Conservation (phyloP, 2,797 vertebrate genomes). For the Leptodactylus fallax region DNA sequence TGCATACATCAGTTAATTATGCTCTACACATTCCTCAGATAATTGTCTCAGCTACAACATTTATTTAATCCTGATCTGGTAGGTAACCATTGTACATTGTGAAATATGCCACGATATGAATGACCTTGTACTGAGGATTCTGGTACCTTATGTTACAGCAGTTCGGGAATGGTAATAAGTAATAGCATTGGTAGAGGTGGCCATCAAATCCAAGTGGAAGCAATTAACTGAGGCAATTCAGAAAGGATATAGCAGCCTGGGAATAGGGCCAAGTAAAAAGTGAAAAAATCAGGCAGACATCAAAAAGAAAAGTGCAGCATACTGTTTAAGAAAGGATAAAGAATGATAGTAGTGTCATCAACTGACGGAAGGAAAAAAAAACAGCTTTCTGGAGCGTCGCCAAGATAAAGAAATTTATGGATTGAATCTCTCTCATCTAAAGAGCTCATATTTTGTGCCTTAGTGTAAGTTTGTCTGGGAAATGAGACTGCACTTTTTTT, state of each 20-base stretch:
- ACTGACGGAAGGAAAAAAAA: constrained; percentile 60
- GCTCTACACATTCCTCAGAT: not conserved
- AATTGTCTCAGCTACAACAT: not conserved
- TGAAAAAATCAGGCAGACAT: constrained; percentile 63
- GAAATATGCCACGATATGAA: constrained; percentile 60
- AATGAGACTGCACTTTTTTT: constrained; percentile 26
- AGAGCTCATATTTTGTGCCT: constrained; percentile 57
- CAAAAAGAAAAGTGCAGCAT: constrained; percentile 64
- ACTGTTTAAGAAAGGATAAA: constrained; percentile 63
- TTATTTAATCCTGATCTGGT: not conserved
- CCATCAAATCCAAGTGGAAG: constrained; percentile 72
- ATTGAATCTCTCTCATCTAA: constrained; percentile 41
- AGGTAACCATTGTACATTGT: constrained; percentile 15
- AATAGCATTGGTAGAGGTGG: constrained; percentile 68
- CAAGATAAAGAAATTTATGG: constrained; percentile 52
- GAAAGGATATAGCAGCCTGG: constrained; percentile 69
- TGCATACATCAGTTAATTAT: not conserved
- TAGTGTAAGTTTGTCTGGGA: constrained; percentile 32
- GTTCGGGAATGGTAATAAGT: constrained; percentile 72
- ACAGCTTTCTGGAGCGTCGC: constrained; percentile 59
- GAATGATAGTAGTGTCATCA: constrained; percentile 60
- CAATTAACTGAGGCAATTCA: constrained; percentile 72
- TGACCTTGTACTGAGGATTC: constrained; percentile 71
- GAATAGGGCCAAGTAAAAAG: constrained; percentile 74
- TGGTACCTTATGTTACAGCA: constrained; percentile 67